Base-by-base conservation (phyloP, 2,888 invertebrate genomes). In the Zonitis immaculata region DNA sequence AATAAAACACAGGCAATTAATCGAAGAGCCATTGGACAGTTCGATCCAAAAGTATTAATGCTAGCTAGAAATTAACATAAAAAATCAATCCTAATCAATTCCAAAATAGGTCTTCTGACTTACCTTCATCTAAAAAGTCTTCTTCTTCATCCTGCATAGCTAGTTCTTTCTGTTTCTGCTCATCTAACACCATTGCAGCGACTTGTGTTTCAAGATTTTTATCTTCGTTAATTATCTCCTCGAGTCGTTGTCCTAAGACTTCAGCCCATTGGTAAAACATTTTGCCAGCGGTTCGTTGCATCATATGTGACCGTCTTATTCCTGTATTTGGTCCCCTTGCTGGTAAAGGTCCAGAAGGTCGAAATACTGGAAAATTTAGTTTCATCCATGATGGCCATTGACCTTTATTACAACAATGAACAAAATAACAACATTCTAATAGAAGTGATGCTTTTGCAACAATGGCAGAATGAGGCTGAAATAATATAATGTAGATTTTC, bases 311-410 rank as follows among this genome's bases (percentile, higher is more conserved):
- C 49, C 86, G 76, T 57, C 68, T 54, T 69, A 57, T 76, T 68
- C 66, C 79, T 63, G 66, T 75, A 65, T 42, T 60, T 43, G 60
- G 78, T 67, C 72, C 79, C 76, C 68, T 71, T 49, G 73, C 73
- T 11, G 78, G 77, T 54, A 82, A 65, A 22, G 88, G 84, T 28
- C 87, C 87, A 1, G 86, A 86, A 0, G 86, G 85, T 43, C 89
- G 79, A 70, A 87, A 88, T 69, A 88, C 83, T 6, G 88, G 85
- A 57, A 87, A 79, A 69, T 89, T 91, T 7, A 92, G 84, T 75
- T 95, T 95, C 84, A 97, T 91, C 97, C 99, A 99, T 50, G 88
- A 85, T 0, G 99, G 98, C 99, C 99, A 99, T 65, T 95, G 94
- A 0, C 97, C 97, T 71, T 93, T 92, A 75, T 98, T 99, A 75